Base-by-base conservation (phyloP, 2,797 vertebrate species). In the Rhinichthys osculus region DNA sequence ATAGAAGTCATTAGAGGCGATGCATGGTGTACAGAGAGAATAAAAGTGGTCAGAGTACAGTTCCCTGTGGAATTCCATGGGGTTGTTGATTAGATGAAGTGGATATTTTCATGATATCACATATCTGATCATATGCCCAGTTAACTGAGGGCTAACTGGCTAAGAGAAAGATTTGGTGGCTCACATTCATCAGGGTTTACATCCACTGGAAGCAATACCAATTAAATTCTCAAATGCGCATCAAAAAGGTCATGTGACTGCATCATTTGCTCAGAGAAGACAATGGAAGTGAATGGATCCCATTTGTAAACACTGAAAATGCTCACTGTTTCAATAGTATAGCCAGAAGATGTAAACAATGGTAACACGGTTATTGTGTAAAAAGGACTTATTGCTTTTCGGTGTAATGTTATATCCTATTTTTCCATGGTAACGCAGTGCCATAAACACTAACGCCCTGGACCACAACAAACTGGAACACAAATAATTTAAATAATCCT, bases 101-200 rank as follows among this genome's bases (percentile, higher is more conserved):
- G 23, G 38, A 62, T 78, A n/a, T 40, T 64, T 78, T 64, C 13
- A 59, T 78, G 76, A 78, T 59, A 42, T 78, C n/a, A 62, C 54
- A 62, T 59, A 62, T 42, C n/a, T 62, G 35, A 62, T 78, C 38
- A 78, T 42, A n/a, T 40, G 38, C n/a, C 23, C 38, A 40, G 21
- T 54, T 76, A 11, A 64, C 57, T 7, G 38, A 42, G 59, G 19
- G 57, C 16, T 47, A 16, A 47, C 47, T 47, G 47, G 47, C 47
- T 64, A n/a, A 64, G 67, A 70, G 35, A 59, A 59, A 27, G 1
- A 78, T 59, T 59, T 16, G 21, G 38, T 59, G 7, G 52, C 8
- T 78, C 35, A 17, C 13, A 40, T 14, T 40, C 16, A 35, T 64
- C 52, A n/a, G 21, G 21, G 33, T 78, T 27, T 78, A 19, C 16